phyloP scores from a whole-genome alignment of 2,797 vertebrate genomes.

The Chrosomus eos region DNA sequence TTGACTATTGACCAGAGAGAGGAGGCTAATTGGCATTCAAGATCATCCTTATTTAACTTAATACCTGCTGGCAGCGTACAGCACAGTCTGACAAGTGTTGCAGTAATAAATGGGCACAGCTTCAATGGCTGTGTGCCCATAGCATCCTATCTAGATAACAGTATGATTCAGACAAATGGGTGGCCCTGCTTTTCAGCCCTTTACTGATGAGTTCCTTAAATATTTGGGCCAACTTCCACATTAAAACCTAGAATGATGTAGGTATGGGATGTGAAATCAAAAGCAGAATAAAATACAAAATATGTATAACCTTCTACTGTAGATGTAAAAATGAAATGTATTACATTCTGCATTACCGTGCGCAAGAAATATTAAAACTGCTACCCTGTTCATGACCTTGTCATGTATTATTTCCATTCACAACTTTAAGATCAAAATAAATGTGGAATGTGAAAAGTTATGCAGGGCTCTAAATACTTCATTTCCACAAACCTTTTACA shows the following conservation, averaged over 20 bases:
- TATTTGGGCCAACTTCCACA: slow-evolving; percentile 28
- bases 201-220: slow-evolving; percentile 50
- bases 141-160: slow-evolving; percentile 40
- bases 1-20: neutral
- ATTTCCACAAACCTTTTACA: neutral
- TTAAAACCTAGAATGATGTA: neutral
- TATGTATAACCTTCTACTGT: neutral
- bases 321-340: neutral
- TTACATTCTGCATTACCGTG: neutral
- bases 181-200: slow-evolving; percentile 16
- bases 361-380: neutral
- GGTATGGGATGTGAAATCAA: slow-evolving; percentile 14
- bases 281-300: neutral
- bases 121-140: slow-evolving; percentile 11
- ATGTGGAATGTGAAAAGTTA: neutral
- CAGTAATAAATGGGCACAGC: slow-evolving; percentile 35
- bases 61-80: slow-evolving; percentile 6
- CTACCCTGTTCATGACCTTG: neutral
- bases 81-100: slow-evolving; percentile 40
- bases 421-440: neutral
- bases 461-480: neutral
- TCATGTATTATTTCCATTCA: slow-evolving; percentile 6
- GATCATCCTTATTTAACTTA: slow-evolving; percentile 24
- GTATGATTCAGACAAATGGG: slow-evolving; percentile 51
- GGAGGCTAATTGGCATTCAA: slow-evolving; percentile 15